Evolutionary conservation across 1,140 invertebrate species (phyloP), one percentile per base, ranked within the genome.

Genomic region (Drosophila lowei): DNA sequence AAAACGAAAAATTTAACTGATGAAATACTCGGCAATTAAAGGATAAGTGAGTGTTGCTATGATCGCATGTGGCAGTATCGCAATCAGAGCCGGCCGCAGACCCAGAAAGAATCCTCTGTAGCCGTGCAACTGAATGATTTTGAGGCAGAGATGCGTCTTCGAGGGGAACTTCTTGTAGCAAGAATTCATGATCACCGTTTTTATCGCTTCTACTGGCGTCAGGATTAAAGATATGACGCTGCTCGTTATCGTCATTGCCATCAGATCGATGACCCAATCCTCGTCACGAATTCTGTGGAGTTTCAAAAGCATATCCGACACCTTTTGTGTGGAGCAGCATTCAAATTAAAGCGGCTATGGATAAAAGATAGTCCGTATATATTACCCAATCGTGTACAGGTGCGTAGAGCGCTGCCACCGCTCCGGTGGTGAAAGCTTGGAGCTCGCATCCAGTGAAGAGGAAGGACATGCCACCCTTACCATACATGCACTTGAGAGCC

Each of bases 361-460:
- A 3, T 8, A 9, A 30, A 1, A 3, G 6, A 3, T 15, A 34
- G 9, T 28, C 25, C 8, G 8, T 28, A 48, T 16, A 23, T 21
- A 3, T 48, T 15, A 63, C 43, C 4, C 21, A n/a, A 16, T 48
- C 8, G 9, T 42, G 54, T n/a, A 68, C 23, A 7, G 71, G 71
- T 3, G 0, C n/a, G 8, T 42, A 9, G 0, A 72, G 53, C 4
- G 34, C 9, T 3, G 34, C 61, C 53, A 52, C n/a, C 1, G 55
- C 5, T 0, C 60, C 52, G 48, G 28, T 48, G 8, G 5, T 23
- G 3, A 73, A 21, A 8, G 48, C 30, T n/a, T 74, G 50, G 3
- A 75, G 48, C 30, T 21, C 9, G 53, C 38, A 73, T 1, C 72
- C 72, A 13, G 23, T 38, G 9, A 74, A 75, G 3, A 74, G 28